Evolutionary conservation across 1,140 invertebrate genomes (phyloP), one percentile per base, ranked within the genome.

Genomic region (Hylaeus anthracinus): DNA sequence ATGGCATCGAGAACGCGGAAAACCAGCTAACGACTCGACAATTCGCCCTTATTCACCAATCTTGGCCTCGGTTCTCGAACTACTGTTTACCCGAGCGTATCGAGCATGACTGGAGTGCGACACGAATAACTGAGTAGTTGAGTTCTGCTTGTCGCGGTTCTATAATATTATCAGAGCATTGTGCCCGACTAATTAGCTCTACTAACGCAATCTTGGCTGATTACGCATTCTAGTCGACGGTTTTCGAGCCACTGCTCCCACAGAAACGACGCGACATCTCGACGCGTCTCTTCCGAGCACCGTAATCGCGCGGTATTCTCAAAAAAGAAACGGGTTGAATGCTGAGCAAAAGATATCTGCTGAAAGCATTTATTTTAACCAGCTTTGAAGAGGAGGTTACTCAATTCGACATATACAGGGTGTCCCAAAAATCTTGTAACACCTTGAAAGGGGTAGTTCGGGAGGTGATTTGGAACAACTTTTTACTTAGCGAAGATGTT

Each of bases 101-200:
- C 86, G 88, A 79, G 88, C 90, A 89, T 90, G 90, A 90, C 89
- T 88, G 72, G 86, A 86, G 86, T 88, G 84, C 89, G 88, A 88
- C 90, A 86, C 86, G 90, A 90, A 90, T 90, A 90, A 90, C 89
- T 86, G 88, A 90, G 86, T 86, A 89, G 90, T 84, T 87, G 83
- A 85, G 85, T 88, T 86, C 81, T 83, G 86, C 73, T 80, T 75
- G 79, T 86, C 73, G 55, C 79, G 70, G 71, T 58, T 81, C 82
- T 90, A 89, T 90, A 91, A 91, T 91, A 91, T 91, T 91, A 91
- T 91, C 90, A 89, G 81, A 86, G 89, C 90, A 91, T 91, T 90
- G 90, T 91, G 75, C 89, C 78, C 79, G 86, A 83, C 82, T 91
- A 91, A 91, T 91, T 91, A 91, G 85, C 83, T 82, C 83, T 84